Evolutionary conservation across 2,888 invertebrate genomes (phyloP).

Genomic region (Empis livida): DNA sequence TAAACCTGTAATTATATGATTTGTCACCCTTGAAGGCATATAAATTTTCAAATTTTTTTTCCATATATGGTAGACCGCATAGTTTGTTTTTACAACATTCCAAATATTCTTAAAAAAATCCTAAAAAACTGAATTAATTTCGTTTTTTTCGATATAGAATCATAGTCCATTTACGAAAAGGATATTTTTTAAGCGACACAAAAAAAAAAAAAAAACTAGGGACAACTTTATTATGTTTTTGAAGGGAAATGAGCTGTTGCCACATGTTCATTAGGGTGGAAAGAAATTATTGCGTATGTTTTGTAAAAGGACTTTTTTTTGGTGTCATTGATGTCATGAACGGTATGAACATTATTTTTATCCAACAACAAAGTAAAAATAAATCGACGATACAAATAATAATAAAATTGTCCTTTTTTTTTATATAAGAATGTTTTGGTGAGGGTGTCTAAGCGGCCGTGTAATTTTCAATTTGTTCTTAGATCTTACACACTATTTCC

Average conservation of each 20-base stretch:
- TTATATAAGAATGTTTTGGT: conserved; percentile 5
- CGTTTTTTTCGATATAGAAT: no score
- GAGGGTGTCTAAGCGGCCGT: conserved; percentile 33
- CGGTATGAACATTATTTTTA: conserved; percentile 7
- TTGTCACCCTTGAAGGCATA: no score
- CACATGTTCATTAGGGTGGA: conserved; percentile 21
- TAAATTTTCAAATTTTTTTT: no score
- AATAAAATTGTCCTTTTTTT: no score
- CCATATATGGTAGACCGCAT: no score
- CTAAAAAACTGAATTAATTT: background rate
- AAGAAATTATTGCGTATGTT: conserved; percentile 6
- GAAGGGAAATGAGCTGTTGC: conserved; percentile 18
- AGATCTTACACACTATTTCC: conserved; percentile 23
- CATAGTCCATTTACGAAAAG: background rate
- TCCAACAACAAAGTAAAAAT: conserved; percentile 7
- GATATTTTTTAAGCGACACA: background rate
- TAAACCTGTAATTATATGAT: no score
- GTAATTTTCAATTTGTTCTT: conserved; percentile 32
- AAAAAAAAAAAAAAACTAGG: background rate
- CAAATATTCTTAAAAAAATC: background rate
- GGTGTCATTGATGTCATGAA: conserved; percentile 15
- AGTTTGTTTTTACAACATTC: background rate
- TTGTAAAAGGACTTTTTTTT: conserved; percentile 7
- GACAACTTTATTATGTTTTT: conserved; percentile 2
- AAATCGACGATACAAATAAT: no score